Base-by-base conservation (phyloP, 2,797 vertebrate genomes). In the Pseudochromis fuscus region DNA sequence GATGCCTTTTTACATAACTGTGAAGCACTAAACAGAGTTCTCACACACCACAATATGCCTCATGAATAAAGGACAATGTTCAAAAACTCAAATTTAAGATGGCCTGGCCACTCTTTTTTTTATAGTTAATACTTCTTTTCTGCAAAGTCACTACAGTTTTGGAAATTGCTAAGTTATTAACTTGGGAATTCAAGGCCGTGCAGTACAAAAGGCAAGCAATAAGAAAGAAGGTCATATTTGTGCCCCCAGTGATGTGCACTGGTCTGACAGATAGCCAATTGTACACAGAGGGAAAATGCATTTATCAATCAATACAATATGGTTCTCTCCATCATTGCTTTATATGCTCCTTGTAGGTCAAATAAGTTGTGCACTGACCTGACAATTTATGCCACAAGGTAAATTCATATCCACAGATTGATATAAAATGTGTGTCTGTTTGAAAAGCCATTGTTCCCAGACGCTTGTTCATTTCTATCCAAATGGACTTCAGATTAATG, bases 261-360 rank as follows among this genome's bases (percentile, higher is more conserved):
- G 73, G 66, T 84, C 85, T 93, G 92, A 93, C 92, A 94, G 91
- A 87, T 93, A 89, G 88, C 93, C 92, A 89, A 93, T 93, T 88
- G 84, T 69, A 88, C 90, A 85, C 86, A 83, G 81, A 85, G 86
- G 77, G 82, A 89, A 92, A 92, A 92, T 88, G 91, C 91, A 93
- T 92, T 92, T 90, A 91, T 90, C 83, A 92, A 86, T 94, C 93
- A 89, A 93, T 93, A 91, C 66, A 78, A 88, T 87, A 87, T 88
- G 85, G 85, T 67, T 86, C 79, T 42, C 68, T 72, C 85, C 80
- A 84, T 79, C 79, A 75, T 67, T 75, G 87, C 84, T 90, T 88
- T 79, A 80, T 87, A 56, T 85, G 83, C 85, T 77, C 75, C 87
- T 91, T 90, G 88, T 91, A 89, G 92, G 92, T 91, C 93, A 91